A percentile compares a stretch with the other conserved stretches of the same genome.
Evolutionary conservation across 2,888 invertebrate species (phyloP).

Genomic region (Gymnosoma rotundatum): DNA sequence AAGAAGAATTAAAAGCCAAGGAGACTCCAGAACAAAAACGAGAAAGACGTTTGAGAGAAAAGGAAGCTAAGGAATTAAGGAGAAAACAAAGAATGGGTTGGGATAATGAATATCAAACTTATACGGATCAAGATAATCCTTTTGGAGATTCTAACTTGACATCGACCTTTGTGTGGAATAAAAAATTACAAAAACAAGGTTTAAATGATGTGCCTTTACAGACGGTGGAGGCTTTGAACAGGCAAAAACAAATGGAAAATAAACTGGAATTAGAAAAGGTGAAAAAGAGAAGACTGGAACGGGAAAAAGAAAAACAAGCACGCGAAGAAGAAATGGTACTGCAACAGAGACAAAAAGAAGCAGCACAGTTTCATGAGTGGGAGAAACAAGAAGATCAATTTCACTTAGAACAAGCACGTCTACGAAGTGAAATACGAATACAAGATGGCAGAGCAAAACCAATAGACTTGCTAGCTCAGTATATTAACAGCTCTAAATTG

Average conservation of each 20-base stretch:
- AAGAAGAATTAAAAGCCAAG: constrained; percentile 91
- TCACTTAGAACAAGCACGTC: constrained; percentile 96
- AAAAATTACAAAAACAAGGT: constrained; percentile 97
- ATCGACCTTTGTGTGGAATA: constrained; percentile 97
- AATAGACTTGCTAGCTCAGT: constrained; percentile 98
- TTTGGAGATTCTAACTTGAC: constrained; percentile 98
- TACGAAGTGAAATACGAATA: constrained; percentile 96
- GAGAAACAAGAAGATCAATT: constrained; percentile 98
- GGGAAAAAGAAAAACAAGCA: constrained; percentile 92
- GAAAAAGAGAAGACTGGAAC: constrained; percentile 93
- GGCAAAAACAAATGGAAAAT: constrained; percentile 95
- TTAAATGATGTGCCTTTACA: constrained; percentile 89
- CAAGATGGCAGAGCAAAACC: constrained; percentile 98
- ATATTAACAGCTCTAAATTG: constrained; percentile 94
- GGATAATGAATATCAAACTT: constrained; percentile 98
- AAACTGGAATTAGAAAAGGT: constrained; percentile 96
- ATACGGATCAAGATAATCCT: constrained; percentile 99
- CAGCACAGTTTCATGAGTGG: constrained; percentile 96
- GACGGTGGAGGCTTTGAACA: constrained; percentile 91
- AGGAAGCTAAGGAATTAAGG: constrained; percentile 93
- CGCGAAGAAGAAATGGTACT: constrained; percentile 92
- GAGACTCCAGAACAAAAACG: constrained; percentile 98
- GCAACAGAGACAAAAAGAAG: constrained; percentile 93
- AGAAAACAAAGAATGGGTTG: constrained; percentile 97
- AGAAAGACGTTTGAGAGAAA: constrained; percentile 91